Percentiles rank a stretch among this genome's conserved stretches.
These are phyloP conservation scores for Hanleya hanleyi DNA, from an alignment of 2,888 invertebrate species.

Conservation along the genomic window DNA sequence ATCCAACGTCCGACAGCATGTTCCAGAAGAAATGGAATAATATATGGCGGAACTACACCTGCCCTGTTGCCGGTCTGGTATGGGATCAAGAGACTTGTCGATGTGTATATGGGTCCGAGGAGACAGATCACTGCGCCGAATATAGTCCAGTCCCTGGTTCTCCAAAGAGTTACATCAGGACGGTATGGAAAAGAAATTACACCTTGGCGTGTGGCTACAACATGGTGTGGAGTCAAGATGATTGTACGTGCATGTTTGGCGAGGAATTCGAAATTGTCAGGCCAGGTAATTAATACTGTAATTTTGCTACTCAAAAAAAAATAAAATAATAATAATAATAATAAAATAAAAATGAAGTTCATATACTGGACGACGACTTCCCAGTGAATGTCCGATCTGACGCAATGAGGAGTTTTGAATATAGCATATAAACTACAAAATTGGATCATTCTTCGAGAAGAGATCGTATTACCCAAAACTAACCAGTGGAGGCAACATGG, in stretches of 20 bases:
- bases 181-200: not conserved
- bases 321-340: too few species aligned
- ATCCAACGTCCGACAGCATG: conserved; percentile 3
- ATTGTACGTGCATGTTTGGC: not conserved
- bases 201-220: not conserved
- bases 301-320: too few species aligned
- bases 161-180: not conserved
- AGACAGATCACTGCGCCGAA: not conserved
- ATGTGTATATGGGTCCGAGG: conserved; percentile 19
- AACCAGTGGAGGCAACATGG: too few species aligned
- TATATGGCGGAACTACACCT: not conserved
- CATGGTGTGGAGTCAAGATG: not conserved
- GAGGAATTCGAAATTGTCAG: not conserved
- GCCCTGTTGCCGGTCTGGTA: conserved; percentile 34
- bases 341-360: too few species aligned
- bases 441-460: too few species aligned
- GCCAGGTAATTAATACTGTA: too few species aligned
- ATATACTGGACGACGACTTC: too few species aligned
- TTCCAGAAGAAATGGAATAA: conserved; percentile 2
- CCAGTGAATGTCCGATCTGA: too few species aligned
- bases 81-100: conserved; percentile 46
- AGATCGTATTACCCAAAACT: too few species aligned
- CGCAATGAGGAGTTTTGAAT: too few species aligned
- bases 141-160: not conserved
- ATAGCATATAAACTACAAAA: too few species aligned